Evolutionary conservation across 2,113 vertebrate genomes (phyloP).

Genomic region (Halichoeres trimaculatus): DNA sequence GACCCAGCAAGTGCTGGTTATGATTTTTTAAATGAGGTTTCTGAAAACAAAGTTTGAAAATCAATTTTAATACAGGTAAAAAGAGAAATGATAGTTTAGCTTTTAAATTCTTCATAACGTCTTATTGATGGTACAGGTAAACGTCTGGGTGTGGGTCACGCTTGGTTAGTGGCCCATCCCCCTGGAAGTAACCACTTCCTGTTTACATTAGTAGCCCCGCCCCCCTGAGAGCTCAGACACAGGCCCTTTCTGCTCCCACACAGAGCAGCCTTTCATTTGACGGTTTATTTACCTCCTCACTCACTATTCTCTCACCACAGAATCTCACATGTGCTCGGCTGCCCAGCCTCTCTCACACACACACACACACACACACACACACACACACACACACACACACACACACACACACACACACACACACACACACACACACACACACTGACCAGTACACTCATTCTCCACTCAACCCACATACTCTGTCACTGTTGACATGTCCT

Average conservation of each 20-base stretch:
- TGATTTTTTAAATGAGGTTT: too few species aligned
- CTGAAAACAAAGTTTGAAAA: too few species aligned
- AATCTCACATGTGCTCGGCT: constrained; percentile 42
- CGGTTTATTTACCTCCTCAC: constrained; percentile 71
- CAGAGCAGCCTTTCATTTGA: constrained; percentile 74
- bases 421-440: constrained; percentile 1
- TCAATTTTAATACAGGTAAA: too few species aligned
- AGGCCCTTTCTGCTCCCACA: constrained; percentile 70
- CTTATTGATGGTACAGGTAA: constrained; percentile 36
- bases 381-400: constrained; percentile 10
- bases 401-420: constrained; percentile 33
- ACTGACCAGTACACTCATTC: constrained; percentile 32
- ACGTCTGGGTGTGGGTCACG: not conserved
- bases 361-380: constrained; percentile 6
- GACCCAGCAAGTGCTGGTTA: too few species aligned
- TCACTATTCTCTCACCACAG: constrained; percentile 64
- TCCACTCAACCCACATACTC: constrained; percentile 50
- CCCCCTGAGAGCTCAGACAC: constrained; percentile 67
- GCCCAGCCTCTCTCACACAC: constrained; percentile 16
- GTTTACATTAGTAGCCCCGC: constrained; percentile 80
- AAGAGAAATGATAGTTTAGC: not conserved
- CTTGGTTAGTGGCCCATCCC: constrained; percentile 37
- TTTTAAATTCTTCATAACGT: not conserved
- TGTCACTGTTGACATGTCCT: constrained; percentile 39
- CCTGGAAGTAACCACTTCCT: constrained; percentile 80